phyloP scores from a whole-genome alignment of 2,113 vertebrate genomes.

The Isurus oxyrinchus region DNA sequence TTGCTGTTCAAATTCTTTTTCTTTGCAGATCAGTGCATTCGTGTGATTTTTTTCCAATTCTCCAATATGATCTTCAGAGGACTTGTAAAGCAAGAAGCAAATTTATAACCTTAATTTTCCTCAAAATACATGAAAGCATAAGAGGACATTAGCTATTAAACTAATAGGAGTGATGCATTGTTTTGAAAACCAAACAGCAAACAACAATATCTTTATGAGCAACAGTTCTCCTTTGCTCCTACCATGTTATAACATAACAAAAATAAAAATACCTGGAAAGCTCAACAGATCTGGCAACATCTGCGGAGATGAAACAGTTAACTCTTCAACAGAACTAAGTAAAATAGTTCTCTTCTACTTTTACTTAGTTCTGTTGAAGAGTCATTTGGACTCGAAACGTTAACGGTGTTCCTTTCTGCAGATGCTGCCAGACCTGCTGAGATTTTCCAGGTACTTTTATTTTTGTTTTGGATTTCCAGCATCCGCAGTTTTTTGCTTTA shows the following conservation, averaged over 20 bases:
- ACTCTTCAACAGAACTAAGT: too few relatives aligned
- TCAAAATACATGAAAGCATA: background rate
- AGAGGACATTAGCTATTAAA: background rate
- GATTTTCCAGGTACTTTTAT: too few relatives aligned
- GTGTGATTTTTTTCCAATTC: slow-evolving; percentile 70
- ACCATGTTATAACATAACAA: background rate
- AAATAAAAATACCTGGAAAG: too few relatives aligned
- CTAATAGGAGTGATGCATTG: background rate
- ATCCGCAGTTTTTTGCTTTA: too few relatives aligned
- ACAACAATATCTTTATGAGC: background rate
- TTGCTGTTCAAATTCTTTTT: slow-evolving; percentile 61
- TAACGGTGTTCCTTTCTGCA: too few relatives aligned
- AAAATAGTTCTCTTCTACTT: too few relatives aligned
- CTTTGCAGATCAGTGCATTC: slow-evolving; percentile 70
- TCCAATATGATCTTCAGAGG: slow-evolving; percentile 69
- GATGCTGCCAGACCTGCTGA: too few relatives aligned
- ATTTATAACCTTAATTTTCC: background rate
- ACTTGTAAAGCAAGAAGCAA: slow-evolving; percentile 61
- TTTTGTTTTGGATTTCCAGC: too few relatives aligned
- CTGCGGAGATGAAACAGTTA: too few relatives aligned
- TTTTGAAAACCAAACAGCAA: background rate
- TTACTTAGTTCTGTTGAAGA: too few relatives aligned
- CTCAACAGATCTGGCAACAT: too few relatives aligned
- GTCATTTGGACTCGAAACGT: too few relatives aligned
- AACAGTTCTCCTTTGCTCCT: background rate